Evolutionary conservation across 2,888 invertebrate species (phyloP).

Genomic region (Harpagoxenus sublaevis): DNA sequence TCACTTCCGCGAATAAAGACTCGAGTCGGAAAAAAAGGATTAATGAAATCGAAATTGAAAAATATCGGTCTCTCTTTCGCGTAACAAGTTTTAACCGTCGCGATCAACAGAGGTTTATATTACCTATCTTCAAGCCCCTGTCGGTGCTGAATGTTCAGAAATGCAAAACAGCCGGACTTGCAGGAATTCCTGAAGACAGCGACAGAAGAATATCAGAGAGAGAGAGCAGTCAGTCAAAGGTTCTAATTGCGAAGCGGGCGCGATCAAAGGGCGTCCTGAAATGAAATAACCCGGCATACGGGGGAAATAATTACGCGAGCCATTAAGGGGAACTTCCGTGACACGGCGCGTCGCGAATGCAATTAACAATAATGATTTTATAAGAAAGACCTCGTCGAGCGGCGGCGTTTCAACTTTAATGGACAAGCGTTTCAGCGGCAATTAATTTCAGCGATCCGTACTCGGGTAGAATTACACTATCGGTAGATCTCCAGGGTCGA

Average conservation of each 20-base stretch:
- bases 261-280: slow-evolving; percentile 44
- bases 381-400: slow-evolving; percentile 21
- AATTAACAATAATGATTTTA: slow-evolving; percentile 46
- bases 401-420: slow-evolving; percentile 23
- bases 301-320: slow-evolving; percentile 46
- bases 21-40: neutral
- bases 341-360: slow-evolving; percentile 8
- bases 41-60: neutral
- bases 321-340: slow-evolving; percentile 23
- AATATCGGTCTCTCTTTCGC: neutral
- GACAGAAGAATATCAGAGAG: slow-evolving; percentile 11
- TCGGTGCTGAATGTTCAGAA: neutral
- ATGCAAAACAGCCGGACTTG: neutral
- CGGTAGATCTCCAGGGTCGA: neutral
- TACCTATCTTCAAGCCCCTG: too few species aligned
- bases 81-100: neutral
- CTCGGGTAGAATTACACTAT: neutral
- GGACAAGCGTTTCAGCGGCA: neutral
- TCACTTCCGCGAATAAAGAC: neutral
- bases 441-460: neutral
- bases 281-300: slow-evolving; percentile 34
- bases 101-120: neutral
- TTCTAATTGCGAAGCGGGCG: slow-evolving; percentile 19
- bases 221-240: slow-evolving; percentile 21
- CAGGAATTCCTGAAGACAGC: slow-evolving; percentile 2